These are phyloP conservation scores for Cirrhinus molitorella DNA, from an alignment of 2,797 vertebrate species.

Conservation along the genomic window DNA sequence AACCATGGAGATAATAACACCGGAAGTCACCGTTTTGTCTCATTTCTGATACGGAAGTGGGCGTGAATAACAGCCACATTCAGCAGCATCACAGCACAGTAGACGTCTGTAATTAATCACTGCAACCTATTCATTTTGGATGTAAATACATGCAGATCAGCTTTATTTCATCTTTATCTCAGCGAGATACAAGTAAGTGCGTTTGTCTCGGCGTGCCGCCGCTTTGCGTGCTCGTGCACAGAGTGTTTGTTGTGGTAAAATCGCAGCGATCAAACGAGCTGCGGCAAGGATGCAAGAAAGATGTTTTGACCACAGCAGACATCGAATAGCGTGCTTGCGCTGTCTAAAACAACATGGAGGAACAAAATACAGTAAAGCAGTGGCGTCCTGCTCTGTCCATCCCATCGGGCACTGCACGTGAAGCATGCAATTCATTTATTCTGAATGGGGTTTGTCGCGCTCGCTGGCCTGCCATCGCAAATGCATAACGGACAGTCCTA, in stretches of 20 bases:
- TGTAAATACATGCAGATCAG: slow-evolving; percentile 39
- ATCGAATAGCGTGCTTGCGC: neutral
- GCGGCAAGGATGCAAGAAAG: slow-evolving; percentile 38
- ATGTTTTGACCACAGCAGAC: slow-evolving; percentile 27
- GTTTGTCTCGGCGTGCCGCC: slow-evolving; percentile 10
- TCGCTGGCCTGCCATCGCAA: slow-evolving; percentile 7
- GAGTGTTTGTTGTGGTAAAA: neutral
- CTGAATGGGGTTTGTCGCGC: slow-evolving; percentile 6
- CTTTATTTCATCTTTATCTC: slow-evolving; percentile 33
- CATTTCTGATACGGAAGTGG: slow-evolving; percentile 38
- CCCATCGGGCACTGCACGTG: neutral
- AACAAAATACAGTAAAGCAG: neutral
- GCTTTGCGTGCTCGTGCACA: slow-evolving; percentile 11
- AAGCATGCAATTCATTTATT: slow-evolving; percentile 28
- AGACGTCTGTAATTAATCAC: slow-evolving; percentile 32
- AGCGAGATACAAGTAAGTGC: slow-evolving; percentile 58
- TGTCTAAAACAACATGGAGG: slow-evolving; percentile 17
- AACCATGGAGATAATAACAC: slow-evolving; percentile 8
- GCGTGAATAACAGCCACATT: slow-evolving; percentile 18
- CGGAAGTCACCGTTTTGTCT: slow-evolving; percentile 42
- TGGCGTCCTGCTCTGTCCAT: neutral
- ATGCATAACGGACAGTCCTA: slow-evolving; percentile 19
- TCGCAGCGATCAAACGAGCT: slow-evolving; percentile 19
- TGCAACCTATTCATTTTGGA: slow-evolving; percentile 26
- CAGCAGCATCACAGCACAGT: slow-evolving; percentile 21